phyloP scores from a whole-genome alignment of 2,888 invertebrate genomes.

The Acanthosoma haemorrhoidale region DNA sequence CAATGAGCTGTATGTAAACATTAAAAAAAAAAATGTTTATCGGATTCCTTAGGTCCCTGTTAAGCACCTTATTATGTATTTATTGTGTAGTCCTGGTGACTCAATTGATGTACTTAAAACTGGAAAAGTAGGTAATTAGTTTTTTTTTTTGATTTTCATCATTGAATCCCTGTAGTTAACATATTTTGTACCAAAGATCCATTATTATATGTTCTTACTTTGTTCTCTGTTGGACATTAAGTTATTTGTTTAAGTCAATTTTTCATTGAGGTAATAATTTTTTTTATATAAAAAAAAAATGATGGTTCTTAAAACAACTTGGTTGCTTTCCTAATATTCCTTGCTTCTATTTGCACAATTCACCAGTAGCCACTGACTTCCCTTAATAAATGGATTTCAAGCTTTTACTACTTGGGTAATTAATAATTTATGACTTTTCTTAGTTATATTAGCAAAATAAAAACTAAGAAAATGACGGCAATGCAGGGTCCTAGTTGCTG shows the following conservation, averaged over 20 bases:
- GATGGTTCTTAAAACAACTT: background rate
- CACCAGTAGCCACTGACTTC: background rate
- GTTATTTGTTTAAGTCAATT: background rate
- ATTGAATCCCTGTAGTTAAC: slow-evolving; percentile 14
- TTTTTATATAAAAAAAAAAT: background rate
- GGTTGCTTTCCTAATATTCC: background rate
- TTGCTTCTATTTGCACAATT: background rate
- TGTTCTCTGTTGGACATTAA: slow-evolving; percentile 11
- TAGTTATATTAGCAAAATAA: too few species aligned
- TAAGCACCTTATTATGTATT: slow-evolving; percentile 4
- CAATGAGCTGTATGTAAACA: background rate
- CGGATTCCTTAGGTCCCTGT: background rate
- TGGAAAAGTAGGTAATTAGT: slow-evolving; percentile 2
- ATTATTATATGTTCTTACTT: slow-evolving; percentile 18
- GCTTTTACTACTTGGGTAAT: background rate
- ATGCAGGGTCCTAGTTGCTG: slow-evolving; percentile 34
- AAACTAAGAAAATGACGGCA: slow-evolving; percentile 26
- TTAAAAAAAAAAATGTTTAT: background rate
- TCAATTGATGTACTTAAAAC: slow-evolving; percentile 23
- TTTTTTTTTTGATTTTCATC: background rate
- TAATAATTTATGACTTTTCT: background rate
- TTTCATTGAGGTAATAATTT: background rate
- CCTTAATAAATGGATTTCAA: background rate
- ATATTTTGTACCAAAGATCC: slow-evolving; percentile 23
- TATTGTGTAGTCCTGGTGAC: slow-evolving; percentile 3